Evolutionary conservation across 2,113 vertebrate species (phyloP).

Genomic region (Petrocephalus microphthalmus): DNA sequence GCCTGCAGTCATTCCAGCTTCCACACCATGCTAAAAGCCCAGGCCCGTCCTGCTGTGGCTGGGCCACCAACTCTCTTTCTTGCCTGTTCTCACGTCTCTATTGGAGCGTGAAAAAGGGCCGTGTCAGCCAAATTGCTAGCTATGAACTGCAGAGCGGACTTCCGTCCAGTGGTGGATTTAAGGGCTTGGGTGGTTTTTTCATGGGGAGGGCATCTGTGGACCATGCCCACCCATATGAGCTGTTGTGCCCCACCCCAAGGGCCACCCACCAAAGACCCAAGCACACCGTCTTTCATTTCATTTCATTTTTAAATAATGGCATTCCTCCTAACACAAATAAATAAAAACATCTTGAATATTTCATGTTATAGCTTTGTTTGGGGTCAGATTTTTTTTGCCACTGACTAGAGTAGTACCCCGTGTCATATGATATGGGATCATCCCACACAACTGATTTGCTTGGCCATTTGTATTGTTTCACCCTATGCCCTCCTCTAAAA

Average conservation of each 20-base stretch:
- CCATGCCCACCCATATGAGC: background rate
- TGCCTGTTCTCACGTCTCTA: background rate
- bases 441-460: background rate
- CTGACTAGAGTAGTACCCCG: background rate
- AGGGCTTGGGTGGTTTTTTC: background rate
- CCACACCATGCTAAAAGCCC: background rate
- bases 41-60: background rate
- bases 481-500: background rate
- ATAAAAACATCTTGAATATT: background rate
- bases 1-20: background rate
- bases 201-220: background rate
- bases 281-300: background rate
- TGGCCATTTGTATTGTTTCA: background rate
- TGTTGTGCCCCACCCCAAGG: background rate
- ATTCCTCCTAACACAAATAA: background rate
- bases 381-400: background rate
- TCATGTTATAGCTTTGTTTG: background rate
- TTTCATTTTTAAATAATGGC: background rate
- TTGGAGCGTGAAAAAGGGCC: background rate
- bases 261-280: background rate
- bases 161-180: conserved; percentile 2
- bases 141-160: background rate
- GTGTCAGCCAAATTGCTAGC: background rate
- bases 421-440: background rate
- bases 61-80: background rate